Base-by-base conservation (phyloP, 2,888 invertebrate genomes). In the Adineta ricciae region DNA sequence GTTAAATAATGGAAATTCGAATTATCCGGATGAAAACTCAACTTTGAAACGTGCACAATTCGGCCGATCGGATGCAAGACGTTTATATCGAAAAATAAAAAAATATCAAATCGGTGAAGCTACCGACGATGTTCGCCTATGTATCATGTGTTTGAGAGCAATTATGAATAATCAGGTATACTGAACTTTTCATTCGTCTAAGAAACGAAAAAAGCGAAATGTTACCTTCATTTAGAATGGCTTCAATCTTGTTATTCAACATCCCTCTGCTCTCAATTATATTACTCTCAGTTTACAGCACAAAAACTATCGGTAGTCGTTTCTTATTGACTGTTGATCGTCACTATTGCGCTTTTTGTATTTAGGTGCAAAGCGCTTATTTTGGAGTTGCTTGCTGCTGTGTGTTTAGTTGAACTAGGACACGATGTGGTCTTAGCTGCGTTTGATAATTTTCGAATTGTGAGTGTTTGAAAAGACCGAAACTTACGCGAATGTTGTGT, bases 351-450 rank as follows among this genome's bases (percentile, higher is more conserved):
- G 8, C 21, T 21, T 38, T 38, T 73, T n/a, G 4, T 41, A 19
- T 73, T 14, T 24, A 86, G 98, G 87, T 99, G 99, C 46, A 99
- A 99, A 92, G 96, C 98, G 0, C 91, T 99, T 87, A 98, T 99
- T 32, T 92, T 99, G 88, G 98, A 99, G 91, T 93, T 99, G 86
- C 92, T 99, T 87, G 98, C 99, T 0, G 99, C 98, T 87, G 97
- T 99, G 88, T 99, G 99, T 91, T 92, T 98, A 87, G 97, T 99
- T 86, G 97, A 97, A 91, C 98, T 98, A 32, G 99, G 99, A n/a
- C 99, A 99, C 90, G 96, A 96, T 91, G 96, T 97, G 89, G 97
- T 98, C 88, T 92, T 98, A 85, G 94, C 94, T 1, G 97, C 99
- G 8, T 99, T 99, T 91, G 96, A 98, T 90, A 96, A 97, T 91